A percentile compares a stretch with the other conserved stretches of the same genome.
Evolutionary conservation across 1,140 invertebrate species (phyloP).

Genomic region (Diorhabda sublineata): DNA sequence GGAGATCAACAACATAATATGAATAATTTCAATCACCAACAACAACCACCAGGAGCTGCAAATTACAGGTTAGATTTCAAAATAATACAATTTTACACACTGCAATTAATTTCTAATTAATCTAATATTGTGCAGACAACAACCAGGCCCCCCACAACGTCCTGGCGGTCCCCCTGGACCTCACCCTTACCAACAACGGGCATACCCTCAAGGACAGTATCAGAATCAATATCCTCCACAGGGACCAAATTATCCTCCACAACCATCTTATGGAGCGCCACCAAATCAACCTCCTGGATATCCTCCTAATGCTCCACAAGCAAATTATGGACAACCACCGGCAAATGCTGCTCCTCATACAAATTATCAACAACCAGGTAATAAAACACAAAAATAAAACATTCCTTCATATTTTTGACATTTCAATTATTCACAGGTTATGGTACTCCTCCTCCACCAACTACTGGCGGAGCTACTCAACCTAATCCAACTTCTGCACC

Average conservation of each 20-base stretch:
- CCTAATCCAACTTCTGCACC: constrained; percentile 4
- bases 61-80: constrained; percentile 10
- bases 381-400: background rate
- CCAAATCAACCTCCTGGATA: constrained; percentile 47
- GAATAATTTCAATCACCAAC: constrained; percentile 53
- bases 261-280: constrained; percentile 47
- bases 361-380: constrained; percentile 43
- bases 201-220: constrained; percentile 55
- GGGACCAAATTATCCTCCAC: constrained; percentile 50
- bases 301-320: constrained; percentile 49
- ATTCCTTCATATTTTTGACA: background rate
- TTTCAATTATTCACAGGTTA: constrained; percentile 10
- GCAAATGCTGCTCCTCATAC: constrained; percentile 43
- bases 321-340: constrained; percentile 48
- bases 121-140: constrained; percentile 35
- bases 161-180: constrained; percentile 27
- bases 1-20: constrained; percentile 53
- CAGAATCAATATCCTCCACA: constrained; percentile 48
- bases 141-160: constrained; percentile 33
- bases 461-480: constrained; percentile 6
- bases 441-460: constrained; percentile 12
- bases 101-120: constrained; percentile 27
- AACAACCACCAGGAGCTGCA: constrained; percentile 49
- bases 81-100: background rate
- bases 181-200: constrained; percentile 56